Evolutionary conservation across 2,113 vertebrate species (phyloP).

Genomic region (Colius striatus): DNA sequence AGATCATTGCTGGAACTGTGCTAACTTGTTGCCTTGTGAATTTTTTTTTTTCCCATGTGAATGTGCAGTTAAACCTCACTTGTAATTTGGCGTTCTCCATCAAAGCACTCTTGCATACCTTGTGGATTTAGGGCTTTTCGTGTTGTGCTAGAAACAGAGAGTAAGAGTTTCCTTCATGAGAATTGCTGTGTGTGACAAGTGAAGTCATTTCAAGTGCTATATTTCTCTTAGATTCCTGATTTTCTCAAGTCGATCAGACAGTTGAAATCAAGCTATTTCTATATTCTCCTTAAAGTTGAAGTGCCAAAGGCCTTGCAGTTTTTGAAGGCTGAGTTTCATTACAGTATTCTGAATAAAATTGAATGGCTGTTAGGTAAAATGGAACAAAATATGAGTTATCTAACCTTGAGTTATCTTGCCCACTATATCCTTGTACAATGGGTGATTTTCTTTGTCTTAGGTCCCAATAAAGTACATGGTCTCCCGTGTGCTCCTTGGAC

Average conservation of each 20-base stretch:
- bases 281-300: neutral
- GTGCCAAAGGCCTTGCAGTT: neutral
- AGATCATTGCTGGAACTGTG: neutral
- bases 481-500: neutral
- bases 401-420: neutral
- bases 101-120: neutral
- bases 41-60: neutral
- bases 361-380: neutral
- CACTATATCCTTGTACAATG: neutral
- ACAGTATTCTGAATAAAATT: neutral
- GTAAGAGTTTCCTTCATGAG: neutral
- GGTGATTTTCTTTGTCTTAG: neutral
- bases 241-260: neutral
- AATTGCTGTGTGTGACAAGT: fast-evolving
- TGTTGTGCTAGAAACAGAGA: neutral
- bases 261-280: neutral
- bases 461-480: fast-evolving
- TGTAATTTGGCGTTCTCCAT: neutral
- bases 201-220: neutral
- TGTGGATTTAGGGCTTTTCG: neutral
- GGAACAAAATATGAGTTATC: neutral
- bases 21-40: neutral
- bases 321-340: neutral
- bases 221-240: neutral
- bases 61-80: neutral